A percentile compares a stretch with the other conserved stretches of the same genome.
These are phyloP conservation scores for Platysteira castanea DNA, from an alignment of 2,113 vertebrate genomes.

Conservation along the genomic window DNA sequence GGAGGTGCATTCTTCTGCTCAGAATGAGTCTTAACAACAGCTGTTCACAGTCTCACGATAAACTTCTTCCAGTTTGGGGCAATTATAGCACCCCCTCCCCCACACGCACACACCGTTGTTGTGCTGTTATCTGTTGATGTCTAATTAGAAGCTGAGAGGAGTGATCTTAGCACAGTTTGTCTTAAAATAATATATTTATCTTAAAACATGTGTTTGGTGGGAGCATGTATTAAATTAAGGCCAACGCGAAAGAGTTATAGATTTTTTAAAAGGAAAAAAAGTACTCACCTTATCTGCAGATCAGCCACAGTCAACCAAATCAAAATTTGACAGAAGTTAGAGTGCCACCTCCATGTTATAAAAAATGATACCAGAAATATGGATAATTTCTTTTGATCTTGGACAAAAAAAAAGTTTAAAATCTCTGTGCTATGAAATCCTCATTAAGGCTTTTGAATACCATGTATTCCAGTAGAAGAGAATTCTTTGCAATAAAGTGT, in stretches of 20 bases:
- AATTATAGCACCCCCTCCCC: not conserved
- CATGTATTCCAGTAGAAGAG: not conserved
- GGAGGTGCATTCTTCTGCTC: constrained; percentile 39
- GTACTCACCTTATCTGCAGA: not conserved
- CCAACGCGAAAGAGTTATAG: not conserved
- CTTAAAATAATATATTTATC: not conserved
- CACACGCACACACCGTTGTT: rapidly evolving
- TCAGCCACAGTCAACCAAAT: not conserved
- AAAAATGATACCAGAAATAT: not conserved
- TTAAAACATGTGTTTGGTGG: not conserved
- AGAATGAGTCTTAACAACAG: not conserved
- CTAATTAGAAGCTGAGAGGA: not conserved
- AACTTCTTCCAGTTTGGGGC: not conserved
- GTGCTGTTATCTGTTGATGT: not conserved
- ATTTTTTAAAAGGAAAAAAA: rapidly evolving
- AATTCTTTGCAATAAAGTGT: not conserved
- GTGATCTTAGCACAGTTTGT: not conserved
- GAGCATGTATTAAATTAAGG: not conserved
- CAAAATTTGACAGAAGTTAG: not conserved
- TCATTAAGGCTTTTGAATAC: not conserved
- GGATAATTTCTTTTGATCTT: not conserved
- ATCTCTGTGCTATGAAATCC: not conserved
- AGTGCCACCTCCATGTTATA: not conserved
- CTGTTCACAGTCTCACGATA: constrained; percentile 7
- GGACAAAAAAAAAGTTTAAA: not conserved